These are phyloP conservation scores for Melikaiella ostensackeni DNA, from an alignment of 2,888 invertebrate genomes.

Conservation along the genomic window DNA sequence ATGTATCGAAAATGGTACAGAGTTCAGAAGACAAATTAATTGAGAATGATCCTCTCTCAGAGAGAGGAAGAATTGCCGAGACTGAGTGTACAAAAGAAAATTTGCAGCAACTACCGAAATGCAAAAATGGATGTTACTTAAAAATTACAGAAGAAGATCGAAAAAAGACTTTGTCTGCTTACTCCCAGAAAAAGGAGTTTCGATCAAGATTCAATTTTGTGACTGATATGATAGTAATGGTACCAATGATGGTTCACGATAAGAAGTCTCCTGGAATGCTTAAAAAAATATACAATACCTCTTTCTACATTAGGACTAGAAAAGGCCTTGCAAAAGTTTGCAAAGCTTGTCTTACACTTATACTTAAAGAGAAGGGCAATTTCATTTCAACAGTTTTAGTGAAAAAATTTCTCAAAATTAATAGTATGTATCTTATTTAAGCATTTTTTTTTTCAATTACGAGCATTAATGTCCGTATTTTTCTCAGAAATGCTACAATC, in stretches of 20 bases:
- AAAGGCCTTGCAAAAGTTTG: background rate
- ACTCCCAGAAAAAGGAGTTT: background rate
- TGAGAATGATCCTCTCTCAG: background rate
- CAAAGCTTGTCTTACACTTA: background rate
- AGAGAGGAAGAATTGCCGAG: background rate
- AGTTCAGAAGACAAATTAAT: background rate
- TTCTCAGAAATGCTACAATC: background rate
- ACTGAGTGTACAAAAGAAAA: background rate
- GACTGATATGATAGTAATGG: background rate
- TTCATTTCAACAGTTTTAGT: slow-evolving; percentile 7
- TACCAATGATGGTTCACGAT: background rate
- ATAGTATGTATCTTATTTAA: background rate
- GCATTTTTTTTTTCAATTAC: background rate
- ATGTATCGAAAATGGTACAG: background rate
- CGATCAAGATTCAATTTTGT: slow-evolving; percentile 1
- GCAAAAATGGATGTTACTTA: background rate
- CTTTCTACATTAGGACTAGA: background rate
- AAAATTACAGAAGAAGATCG: background rate
- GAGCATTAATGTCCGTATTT: background rate
- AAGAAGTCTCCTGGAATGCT: background rate
- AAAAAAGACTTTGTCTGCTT: background rate
- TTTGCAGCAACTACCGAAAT: background rate
- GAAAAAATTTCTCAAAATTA: background rate
- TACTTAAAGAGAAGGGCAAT: background rate
- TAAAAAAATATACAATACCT: background rate